These are phyloP conservation scores for Rhea americana DNA, from an alignment of 2,113 vertebrate genomes.

Conservation along the genomic window DNA sequence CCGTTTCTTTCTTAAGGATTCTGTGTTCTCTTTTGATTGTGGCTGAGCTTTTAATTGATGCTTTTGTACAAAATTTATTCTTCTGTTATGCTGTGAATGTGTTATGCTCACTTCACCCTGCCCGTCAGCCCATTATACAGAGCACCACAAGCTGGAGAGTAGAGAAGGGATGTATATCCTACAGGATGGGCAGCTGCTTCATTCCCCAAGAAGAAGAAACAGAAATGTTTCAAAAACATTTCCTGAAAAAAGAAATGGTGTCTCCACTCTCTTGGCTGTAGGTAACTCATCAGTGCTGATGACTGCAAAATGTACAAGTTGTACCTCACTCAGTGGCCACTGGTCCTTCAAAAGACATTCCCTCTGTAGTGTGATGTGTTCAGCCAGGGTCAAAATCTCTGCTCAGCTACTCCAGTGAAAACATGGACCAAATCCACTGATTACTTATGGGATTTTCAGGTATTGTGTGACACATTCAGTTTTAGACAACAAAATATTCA, in stretches of 20 bases:
- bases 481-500: slow-evolving; percentile 30
- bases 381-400: neutral
- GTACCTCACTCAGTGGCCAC: neutral
- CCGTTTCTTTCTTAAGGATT: neutral
- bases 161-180: neutral
- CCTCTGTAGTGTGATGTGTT: neutral
- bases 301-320: neutral
- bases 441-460: neutral
- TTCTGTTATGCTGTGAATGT: neutral
- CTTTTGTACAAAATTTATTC: neutral
- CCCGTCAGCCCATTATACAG: fast-evolving
- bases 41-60: neutral
- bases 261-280: neutral
- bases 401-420: neutral
- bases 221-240: neutral
- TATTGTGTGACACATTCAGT: neutral
- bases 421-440: neutral
- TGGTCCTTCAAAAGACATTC: neutral
- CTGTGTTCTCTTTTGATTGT: neutral
- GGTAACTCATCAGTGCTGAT: neutral
- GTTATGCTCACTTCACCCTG: neutral
- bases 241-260: neutral
- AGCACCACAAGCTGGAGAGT: neutral
- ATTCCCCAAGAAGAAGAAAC: neutral
- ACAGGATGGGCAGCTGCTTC: neutral